A percentile compares a stretch with the other conserved stretches of the same genome.
Conservation (phyloP, 1,140 invertebrate genomes). For the Whitmania pigra region DNA sequence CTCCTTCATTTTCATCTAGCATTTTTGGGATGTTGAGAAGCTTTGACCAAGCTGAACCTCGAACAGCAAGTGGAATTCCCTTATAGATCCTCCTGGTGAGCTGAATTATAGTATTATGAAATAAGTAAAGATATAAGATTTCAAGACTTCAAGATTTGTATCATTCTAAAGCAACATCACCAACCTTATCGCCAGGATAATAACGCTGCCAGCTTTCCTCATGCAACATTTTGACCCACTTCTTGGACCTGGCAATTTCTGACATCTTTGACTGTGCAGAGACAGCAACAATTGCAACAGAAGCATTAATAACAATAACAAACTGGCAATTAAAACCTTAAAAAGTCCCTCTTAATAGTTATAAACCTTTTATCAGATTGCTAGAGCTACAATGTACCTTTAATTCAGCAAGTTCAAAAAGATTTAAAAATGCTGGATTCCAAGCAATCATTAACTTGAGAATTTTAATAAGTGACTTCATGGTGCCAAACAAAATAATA, state of each 20-base stretch:
- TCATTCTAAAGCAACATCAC: constrained; percentile 27
- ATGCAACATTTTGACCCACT: constrained; percentile 89
- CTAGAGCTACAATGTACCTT: too few relatives aligned
- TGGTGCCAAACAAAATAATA: too few relatives aligned
- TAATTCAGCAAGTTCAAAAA: too few relatives aligned
- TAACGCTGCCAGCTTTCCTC: constrained; percentile 57
- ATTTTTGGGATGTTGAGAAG: constrained; percentile 64
- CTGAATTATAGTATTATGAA: constrained; percentile 24
- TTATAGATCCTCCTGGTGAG: constrained; percentile 67
- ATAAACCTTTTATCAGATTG: too few relatives aligned
- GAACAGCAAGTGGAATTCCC: constrained; percentile 84
- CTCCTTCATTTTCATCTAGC: constrained; percentile 64
- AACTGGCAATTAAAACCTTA: background rate
- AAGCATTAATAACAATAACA: background rate
- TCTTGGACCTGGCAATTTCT: constrained; percentile 77
- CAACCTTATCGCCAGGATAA: constrained; percentile 60
- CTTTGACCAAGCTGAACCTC: constrained; percentile 68
- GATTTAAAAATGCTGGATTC: too few relatives aligned
- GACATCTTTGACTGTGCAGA: constrained; percentile 18
- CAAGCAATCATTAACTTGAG: too few relatives aligned
- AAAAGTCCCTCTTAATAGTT: too few relatives aligned
- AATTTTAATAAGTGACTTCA: too few relatives aligned
- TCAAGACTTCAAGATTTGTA: too few relatives aligned
- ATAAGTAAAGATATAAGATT: background rate
- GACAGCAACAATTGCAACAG: background rate